These are phyloP conservation scores for Eupeodes corollae DNA, from an alignment of 1,140 invertebrate species.

Conservation along the genomic window DNA sequence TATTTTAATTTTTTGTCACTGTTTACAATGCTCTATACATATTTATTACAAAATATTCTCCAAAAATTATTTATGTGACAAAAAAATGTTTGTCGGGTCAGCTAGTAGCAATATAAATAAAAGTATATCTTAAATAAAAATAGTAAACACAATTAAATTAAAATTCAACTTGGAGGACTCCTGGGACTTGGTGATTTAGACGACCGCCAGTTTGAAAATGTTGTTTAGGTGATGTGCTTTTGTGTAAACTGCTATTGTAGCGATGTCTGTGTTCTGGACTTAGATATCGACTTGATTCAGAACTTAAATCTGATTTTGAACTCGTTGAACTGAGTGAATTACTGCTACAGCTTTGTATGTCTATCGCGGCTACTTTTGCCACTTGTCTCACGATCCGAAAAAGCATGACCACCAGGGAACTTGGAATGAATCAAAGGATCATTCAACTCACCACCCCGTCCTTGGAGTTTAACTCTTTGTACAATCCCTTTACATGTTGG, in stretches of 20 bases:
- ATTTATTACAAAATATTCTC: no score
- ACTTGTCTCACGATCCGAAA: constrained; percentile 30
- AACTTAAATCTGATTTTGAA: constrained; percentile 39
- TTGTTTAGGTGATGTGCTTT: constrained; percentile 15
- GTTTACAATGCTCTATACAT: no score
- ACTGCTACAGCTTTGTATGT: constrained; percentile 36
- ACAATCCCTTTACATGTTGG: constrained; percentile 67
- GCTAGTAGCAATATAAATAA: no score
- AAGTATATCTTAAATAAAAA: no score
- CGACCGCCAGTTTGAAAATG: no score
- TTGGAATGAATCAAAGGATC: constrained; percentile 84
- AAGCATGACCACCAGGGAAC: constrained; percentile 45
- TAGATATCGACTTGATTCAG: no score
- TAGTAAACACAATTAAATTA: no score
- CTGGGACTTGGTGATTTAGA: constrained; percentile 24
- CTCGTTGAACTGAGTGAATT: constrained; percentile 53
- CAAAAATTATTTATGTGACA: no score
- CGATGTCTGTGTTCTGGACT: constrained; percentile 23
- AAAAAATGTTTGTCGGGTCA: no score
- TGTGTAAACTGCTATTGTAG: constrained; percentile 23
- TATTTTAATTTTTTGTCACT: no score
- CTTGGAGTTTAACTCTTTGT: constrained; percentile 50
- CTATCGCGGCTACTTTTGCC: constrained; percentile 33
- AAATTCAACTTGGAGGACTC: constrained; percentile 25
- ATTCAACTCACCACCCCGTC: constrained; percentile 74